Base-by-base conservation (phyloP, 2,797 vertebrate genomes). In the Clarias fuscus region DNA sequence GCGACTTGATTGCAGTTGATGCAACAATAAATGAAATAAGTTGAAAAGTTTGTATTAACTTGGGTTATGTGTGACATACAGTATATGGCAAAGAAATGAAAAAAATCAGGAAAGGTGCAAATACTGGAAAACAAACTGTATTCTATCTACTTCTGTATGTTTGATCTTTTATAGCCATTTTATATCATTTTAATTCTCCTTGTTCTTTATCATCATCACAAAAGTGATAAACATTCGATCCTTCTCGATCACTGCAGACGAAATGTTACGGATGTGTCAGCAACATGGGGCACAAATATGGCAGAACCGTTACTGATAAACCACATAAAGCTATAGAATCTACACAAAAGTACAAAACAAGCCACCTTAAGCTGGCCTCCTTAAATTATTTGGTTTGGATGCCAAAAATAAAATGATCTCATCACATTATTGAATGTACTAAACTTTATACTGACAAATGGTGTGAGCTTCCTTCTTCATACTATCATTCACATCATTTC, bases 361-460 rank as follows among this genome's bases (percentile, higher is more conserved):
- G 33, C 58, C 56, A 61, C 7, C 0, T 24, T 14, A 62, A 7
- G 11, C 14, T 24, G 14, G 17, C 53, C 48, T 13, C 48, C 48
- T 53, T 53, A 58, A 77, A 59, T 59, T 1, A 37, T 62, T 22
- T 61, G 18, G 22, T 59, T 4, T 20, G 4, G 1, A 33, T 14
- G 43, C 24, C 6, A 17, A 76, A 58, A 77, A 30, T 77, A 20
- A 11, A 77, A 48, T 3, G 48, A 53, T 48, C 10, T 48, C 43
- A 10, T 48, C 43, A 48, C 43, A 48, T 48, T 48, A 59, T 68
- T 7, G 2, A 73, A 15, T n/a, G n/a, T 14, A 27, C 15, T 79
- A 84, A 33, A 17, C 8, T 65, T 62, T 10, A 22, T 72, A 61
- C 30, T 87, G 58, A 84, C 87, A 86, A 22, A 82, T 27, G 78